phyloP scores from a whole-genome alignment of 2,888 invertebrate genomes.

The Selenia dentaria region DNA sequence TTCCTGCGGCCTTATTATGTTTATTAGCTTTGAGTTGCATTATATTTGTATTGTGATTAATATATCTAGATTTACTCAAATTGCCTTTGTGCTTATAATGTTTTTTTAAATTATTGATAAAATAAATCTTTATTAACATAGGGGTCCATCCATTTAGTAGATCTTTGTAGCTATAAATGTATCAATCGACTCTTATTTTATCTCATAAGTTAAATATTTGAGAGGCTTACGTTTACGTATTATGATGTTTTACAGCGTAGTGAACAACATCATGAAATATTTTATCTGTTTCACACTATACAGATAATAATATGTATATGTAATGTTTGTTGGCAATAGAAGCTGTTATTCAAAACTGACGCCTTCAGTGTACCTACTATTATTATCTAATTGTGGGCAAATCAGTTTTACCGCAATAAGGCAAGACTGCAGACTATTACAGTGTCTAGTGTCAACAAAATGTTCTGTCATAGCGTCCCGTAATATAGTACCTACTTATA shows the following conservation, averaged over 20 bases:
- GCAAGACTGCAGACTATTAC: background rate
- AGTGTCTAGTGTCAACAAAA: background rate
- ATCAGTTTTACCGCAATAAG: background rate
- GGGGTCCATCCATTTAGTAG: no score
- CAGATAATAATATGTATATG: no score
- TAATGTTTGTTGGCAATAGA: no score
- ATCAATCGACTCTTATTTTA: constrained; percentile 6
- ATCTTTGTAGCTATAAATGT: constrained; percentile 3
- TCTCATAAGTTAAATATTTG: constrained; percentile 11
- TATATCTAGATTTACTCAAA: background rate
- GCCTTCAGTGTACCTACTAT: no score
- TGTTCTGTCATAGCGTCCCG: no score
- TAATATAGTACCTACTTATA: no score
- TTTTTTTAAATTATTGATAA: no score
- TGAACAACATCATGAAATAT: background rate
- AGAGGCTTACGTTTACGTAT: constrained; percentile 1
- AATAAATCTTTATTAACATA: no score
- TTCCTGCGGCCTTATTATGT: constrained; percentile 58
- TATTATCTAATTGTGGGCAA: background rate
- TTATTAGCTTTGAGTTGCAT: constrained; percentile 4
- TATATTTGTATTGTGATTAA: background rate
- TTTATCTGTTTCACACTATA: background rate
- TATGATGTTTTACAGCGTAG: background rate
- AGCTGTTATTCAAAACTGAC: background rate
- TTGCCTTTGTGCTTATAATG: no score